These are phyloP conservation scores for Arvicanthis niloticus DNA, from an alignment of 2,113 vertebrate genomes.

Conservation along the genomic window DNA sequence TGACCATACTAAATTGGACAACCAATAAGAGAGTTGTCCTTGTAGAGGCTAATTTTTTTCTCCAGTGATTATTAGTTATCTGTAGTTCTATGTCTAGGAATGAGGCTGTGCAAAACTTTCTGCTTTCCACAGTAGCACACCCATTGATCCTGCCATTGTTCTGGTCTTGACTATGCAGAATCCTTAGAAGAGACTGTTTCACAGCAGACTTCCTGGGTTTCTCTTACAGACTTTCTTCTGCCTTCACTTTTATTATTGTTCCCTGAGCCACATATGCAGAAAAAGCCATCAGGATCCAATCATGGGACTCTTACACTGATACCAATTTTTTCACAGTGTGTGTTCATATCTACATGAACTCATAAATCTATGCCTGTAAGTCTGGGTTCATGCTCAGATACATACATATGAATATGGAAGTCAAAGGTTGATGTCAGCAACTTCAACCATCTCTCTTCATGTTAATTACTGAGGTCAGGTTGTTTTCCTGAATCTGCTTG, in stretches of 20 bases:
- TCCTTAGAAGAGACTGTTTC: neutral
- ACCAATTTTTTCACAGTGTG: neutral
- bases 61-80: no score
- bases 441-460: neutral
- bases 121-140: neutral
- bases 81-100: neutral
- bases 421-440: neutral
- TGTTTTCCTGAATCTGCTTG: neutral
- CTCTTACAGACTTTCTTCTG: neutral
- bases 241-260: neutral
- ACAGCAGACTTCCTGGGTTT: neutral
- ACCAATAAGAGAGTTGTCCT: neutral
- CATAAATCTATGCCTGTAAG: neutral
- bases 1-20: neutral
- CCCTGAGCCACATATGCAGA: neutral
- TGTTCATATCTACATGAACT: neutral
- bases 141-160: neutral
- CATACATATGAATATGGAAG: neutral
- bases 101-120: neutral
- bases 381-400: neutral
- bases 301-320: neutral
- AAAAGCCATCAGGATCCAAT: neutral
- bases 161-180: neutral
- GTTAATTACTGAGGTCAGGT: neutral
- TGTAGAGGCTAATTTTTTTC: neutral